Percentiles rank a stretch among this genome's conserved stretches.
phyloP scores from a whole-genome alignment of 2,888 invertebrate species.

The Synergus gifuensis region DNA sequence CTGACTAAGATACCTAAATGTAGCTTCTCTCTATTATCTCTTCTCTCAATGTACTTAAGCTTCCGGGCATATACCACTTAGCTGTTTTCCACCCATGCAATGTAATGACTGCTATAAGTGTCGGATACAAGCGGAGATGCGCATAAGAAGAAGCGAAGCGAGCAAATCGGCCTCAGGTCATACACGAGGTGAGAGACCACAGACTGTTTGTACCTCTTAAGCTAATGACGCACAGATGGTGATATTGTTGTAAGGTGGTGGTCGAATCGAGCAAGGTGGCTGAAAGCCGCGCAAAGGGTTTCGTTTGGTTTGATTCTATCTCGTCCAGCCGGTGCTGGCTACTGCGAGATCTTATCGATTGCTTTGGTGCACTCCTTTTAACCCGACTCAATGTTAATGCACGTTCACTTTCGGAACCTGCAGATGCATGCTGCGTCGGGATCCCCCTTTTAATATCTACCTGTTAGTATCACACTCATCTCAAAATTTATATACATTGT shows the following conservation, averaged over 20 bases:
- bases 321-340: conserved; percentile 54
- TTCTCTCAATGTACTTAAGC: background rate
- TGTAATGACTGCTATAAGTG: background rate
- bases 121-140: background rate
- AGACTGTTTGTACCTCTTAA: conserved; percentile 74
- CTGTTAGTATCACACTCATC: conserved; percentile 42
- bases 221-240: conserved; percentile 75
- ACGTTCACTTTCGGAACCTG: conserved; percentile 51
- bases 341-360: conserved; percentile 51
- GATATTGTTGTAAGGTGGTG: conserved; percentile 47
- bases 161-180: conserved; percentile 2
- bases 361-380: conserved; percentile 52
- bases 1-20: background rate
- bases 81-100: background rate
- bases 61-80: background rate
- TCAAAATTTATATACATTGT: conserved; percentile 8
- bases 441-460: conserved; percentile 53
- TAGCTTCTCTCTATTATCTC: background rate
- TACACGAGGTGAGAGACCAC: conserved; percentile 50
- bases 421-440: conserved; percentile 51
- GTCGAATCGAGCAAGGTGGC: conserved; percentile 53
- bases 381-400: conserved; percentile 45
- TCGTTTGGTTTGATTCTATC: conserved; percentile 55
- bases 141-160: conserved; percentile 13
- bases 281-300: conserved; percentile 50